Evolutionary conservation across 2,797 vertebrate species (phyloP).

Genomic region (Fistularia tabacaria): DNA sequence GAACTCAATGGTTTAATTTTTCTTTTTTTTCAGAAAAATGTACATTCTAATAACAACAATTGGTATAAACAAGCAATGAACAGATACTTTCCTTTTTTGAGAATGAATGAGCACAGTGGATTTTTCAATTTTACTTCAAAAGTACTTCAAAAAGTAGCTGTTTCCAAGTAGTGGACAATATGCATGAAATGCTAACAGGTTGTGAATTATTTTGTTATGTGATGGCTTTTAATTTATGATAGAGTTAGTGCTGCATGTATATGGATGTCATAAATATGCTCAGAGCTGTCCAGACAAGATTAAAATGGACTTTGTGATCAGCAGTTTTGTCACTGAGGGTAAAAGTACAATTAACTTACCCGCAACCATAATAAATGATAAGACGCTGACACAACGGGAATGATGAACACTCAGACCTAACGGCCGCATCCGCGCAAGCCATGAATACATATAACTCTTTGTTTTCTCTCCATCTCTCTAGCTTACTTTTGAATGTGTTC

Average conservation of each 20-base stretch:
- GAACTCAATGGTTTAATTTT: no score
- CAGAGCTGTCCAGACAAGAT: slow-evolving; percentile 6
- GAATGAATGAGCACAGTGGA: no score
- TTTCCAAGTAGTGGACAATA: not conserved
- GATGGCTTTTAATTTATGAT: slow-evolving; percentile 2
- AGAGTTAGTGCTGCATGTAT: not conserved
- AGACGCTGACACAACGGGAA: slow-evolving; percentile 6
- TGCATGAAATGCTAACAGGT: not conserved
- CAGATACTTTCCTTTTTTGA: no score
- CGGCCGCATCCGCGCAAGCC: slow-evolving; percentile 16
- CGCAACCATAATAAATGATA: slow-evolving; percentile 10
- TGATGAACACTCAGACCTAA: slow-evolving; percentile 5
- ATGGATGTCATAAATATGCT: slow-evolving; percentile 3
- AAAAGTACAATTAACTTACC: slow-evolving; percentile 9
- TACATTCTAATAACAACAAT: no score
- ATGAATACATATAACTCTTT: no score
- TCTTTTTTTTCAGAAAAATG: no score
- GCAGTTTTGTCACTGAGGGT: slow-evolving; percentile 16
- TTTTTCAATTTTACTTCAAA: no score
- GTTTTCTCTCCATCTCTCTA: slow-evolving; percentile 13
- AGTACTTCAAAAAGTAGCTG: no score
- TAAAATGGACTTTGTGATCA: slow-evolving; percentile 15
- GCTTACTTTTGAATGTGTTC: not conserved
- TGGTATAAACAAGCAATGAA: no score
- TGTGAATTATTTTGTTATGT: not conserved